phyloP scores from a whole-genome alignment of 2,113 vertebrate species.

The Heloderma charlesbogerti region DNA sequence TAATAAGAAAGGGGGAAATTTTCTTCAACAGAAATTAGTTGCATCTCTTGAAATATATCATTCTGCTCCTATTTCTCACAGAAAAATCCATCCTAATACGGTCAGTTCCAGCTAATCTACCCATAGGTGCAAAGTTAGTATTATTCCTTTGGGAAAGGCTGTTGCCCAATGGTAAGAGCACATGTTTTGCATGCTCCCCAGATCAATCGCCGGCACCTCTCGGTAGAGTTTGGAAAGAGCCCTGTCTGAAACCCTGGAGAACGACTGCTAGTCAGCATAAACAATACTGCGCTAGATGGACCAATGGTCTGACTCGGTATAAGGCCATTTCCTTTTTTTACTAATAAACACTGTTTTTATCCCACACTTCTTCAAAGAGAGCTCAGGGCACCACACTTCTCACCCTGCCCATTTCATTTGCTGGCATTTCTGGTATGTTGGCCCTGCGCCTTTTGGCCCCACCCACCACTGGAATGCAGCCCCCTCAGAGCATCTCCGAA shows the following conservation, averaged over 20 bases:
- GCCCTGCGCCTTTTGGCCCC: too few species aligned
- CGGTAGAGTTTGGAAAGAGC: neutral
- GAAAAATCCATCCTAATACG: constrained; percentile 20
- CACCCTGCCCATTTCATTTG: too few species aligned
- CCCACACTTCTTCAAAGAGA: neutral
- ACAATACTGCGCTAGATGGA: neutral
- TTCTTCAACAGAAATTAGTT: constrained; percentile 17
- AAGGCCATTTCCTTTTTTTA: neutral
- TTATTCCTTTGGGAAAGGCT: neutral
- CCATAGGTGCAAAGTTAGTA: constrained; percentile 35
- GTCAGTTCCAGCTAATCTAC: constrained; percentile 2
- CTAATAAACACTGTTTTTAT: neutral
- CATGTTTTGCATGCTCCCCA: neutral
- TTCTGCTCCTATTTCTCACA: constrained; percentile 38
- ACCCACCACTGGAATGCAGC: too few species aligned
- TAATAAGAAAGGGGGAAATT: constrained; percentile 21
- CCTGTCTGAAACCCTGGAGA: neutral
- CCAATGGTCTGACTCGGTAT: neutral
- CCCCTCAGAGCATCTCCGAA: too few species aligned
- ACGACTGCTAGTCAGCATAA: neutral
- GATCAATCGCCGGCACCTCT: too few species aligned
- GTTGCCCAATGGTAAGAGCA: neutral
- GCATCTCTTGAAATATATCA: neutral
- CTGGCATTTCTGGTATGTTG: too few species aligned
- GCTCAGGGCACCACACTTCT: neutral